A percentile compares a stretch with the other conserved stretches of the same genome.
phyloP scores from a whole-genome alignment of 2,797 vertebrate species.

The Sparidentex hasta region DNA sequence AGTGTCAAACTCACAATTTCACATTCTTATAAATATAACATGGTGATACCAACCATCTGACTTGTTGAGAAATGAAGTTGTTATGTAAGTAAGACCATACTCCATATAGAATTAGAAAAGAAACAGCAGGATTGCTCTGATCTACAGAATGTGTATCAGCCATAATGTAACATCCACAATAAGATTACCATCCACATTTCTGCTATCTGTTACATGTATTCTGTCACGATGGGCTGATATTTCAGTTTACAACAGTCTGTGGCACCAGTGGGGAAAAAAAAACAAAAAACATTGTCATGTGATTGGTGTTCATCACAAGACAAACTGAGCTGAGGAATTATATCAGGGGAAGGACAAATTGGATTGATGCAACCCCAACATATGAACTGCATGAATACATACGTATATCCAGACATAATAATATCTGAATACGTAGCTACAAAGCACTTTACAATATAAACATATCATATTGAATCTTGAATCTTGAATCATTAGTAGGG shows the following conservation, averaged over 20 bases:
- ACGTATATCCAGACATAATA: too few relatives aligned
- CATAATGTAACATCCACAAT: not conserved
- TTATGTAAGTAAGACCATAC: not conserved
- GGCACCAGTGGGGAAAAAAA: not conserved
- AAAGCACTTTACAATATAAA: too few relatives aligned
- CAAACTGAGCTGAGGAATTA: not conserved
- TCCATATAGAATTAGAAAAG: not conserved
- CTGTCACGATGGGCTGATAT: not conserved
- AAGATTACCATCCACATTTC: not conserved
- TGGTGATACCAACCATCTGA: not conserved
- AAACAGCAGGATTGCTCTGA: not conserved
- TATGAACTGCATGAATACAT: not conserved
- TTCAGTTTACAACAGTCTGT: not conserved
- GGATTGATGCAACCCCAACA: not conserved
- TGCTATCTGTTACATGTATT: not conserved
- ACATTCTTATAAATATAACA: not conserved
- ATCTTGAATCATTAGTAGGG: too few relatives aligned
- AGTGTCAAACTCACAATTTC: constrained; percentile 18
- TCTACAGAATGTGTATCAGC: not conserved
- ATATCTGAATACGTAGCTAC: too few relatives aligned
- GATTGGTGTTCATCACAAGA: not conserved
- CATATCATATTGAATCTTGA: too few relatives aligned
- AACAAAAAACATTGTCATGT: not conserved
- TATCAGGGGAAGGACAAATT: not conserved
- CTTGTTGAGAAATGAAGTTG: not conserved